Conservation (phyloP, 2,888 invertebrate genomes). For the Diadegma fenestrale region DNA sequence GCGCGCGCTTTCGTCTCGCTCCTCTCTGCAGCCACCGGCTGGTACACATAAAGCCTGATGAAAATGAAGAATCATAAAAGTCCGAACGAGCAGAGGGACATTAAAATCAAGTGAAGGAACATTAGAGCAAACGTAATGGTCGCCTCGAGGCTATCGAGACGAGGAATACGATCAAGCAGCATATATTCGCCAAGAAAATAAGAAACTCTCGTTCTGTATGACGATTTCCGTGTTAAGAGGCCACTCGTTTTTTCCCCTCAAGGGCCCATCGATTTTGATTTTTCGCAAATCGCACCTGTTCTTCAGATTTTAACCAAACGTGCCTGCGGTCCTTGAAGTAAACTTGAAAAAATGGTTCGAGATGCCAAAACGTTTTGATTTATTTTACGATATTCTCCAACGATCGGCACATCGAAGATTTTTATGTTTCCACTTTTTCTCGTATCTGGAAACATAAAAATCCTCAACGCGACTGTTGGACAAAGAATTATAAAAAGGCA, state of each 20-base stretch:
- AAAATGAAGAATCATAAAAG: constrained; percentile 80
- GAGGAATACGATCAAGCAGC: constrained; percentile 52
- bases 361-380: not conserved
- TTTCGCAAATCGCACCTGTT: too few relatives aligned
- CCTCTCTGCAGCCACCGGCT: constrained; percentile 54
- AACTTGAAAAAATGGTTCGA: not conserved
- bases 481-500: not conserved
- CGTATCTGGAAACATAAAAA: constrained; percentile 27
- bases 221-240: not conserved
- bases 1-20: not conserved
- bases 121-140: constrained; percentile 77
- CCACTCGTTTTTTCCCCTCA: not conserved
- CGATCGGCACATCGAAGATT: constrained; percentile 41
- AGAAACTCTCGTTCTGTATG: constrained; percentile 30
- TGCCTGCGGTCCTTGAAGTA: not conserved
- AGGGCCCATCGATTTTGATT: not conserved
- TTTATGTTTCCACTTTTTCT: constrained; percentile 30
- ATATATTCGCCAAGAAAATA: constrained; percentile 46
- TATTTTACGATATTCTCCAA: constrained; percentile 15
- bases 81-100: constrained; percentile 73
- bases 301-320: not conserved
- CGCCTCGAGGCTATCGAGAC: constrained; percentile 71
- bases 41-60: constrained; percentile 76
- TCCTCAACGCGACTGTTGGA: constrained; percentile 27
- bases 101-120: constrained; percentile 79